Conservation (phyloP, 2,888 invertebrate species). For the Nysson spinosus region DNA sequence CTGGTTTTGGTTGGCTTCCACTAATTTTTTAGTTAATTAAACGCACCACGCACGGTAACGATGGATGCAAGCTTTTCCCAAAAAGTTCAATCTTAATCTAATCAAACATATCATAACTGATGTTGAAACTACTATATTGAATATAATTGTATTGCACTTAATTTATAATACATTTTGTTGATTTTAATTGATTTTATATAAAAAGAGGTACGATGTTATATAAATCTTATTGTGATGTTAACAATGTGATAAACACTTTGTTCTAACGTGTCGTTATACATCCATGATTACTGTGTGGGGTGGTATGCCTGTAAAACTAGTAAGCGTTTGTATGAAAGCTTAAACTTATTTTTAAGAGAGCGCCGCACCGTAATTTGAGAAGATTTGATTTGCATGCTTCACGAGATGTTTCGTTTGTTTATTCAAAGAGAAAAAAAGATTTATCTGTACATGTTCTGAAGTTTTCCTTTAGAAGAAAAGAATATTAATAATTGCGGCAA, state of each 20-base stretch:
- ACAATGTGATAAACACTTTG: too few relatives aligned
- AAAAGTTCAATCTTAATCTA: too few relatives aligned
- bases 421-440: conserved; percentile 27
- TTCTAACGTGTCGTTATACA: too few relatives aligned
- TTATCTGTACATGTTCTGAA: conserved; percentile 37
- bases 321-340: conserved; percentile 65
- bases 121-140: too few relatives aligned
- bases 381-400: conserved; percentile 56
- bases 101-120: too few relatives aligned
- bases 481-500: conserved; percentile 50
- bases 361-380: conserved; percentile 62
- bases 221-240: too few relatives aligned
- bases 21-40: conserved; percentile 70
- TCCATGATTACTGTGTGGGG: conserved; percentile 33
- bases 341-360: conserved; percentile 59
- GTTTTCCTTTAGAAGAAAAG: conserved; percentile 33
- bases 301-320: conserved; percentile 59
- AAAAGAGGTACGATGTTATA: too few relatives aligned
- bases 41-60: conserved; percentile 21
- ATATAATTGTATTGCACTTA: not conserved
- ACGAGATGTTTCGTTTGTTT: conserved; percentile 54
- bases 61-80: conserved; percentile 6
- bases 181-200: too few relatives aligned
- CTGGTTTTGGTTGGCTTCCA: conserved; percentile 78
- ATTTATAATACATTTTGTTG: too few relatives aligned